Evolutionary conservation across 2,797 vertebrate species (phyloP), one percentile per base, ranked within the genome.

Genomic region (Phaenicophaeus curvirostris): DNA sequence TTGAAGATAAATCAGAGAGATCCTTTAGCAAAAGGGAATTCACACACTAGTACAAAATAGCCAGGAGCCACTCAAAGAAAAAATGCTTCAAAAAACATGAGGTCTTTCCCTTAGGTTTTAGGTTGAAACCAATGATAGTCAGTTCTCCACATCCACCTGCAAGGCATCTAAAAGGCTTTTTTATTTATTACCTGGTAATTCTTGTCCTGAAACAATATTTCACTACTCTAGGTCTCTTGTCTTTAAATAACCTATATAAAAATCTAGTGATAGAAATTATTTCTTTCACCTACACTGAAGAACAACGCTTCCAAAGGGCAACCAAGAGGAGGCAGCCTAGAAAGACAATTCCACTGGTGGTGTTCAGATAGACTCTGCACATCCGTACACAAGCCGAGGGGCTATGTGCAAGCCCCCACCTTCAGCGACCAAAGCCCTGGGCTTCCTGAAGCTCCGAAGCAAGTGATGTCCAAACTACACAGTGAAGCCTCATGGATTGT

Each of bases 1-100:
- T 92, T 80, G 69, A 90, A 95, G 79, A 91, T 35, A 85, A 85
- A 91, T 84, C 85, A 53, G 58, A 92, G 44, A 75, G 9, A 85
- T 50, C 14, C 30, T 79, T 89, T 28, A 72, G 53, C 69, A 88
- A 90, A 88, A 83, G 19, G 10, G 24, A 91, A 83, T 67, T 90
- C 61, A 53, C 51, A 62, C 13, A 25, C 33, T 23, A 35, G 31
- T 19, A 67, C 18, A 87, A 92, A 88, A 94, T 35, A 90, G 79
- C 77, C 74, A 94, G 59, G 51, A 96, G 82, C 42, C 57, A 77
- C 35, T 17, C 39, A 75, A 48, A 61, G 28, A 87, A 85, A 63
- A 91, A 90, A 48, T 2, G 21, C 9, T 89, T 67, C 44, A 31
- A 50, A 90, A 94, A 86, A 85, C 12, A 76, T 1, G 17, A 73